Evolutionary conservation across 1,140 invertebrate genomes (phyloP), one percentile per base, ranked within the genome.

Genomic region (Bombus difficillimus): DNA sequence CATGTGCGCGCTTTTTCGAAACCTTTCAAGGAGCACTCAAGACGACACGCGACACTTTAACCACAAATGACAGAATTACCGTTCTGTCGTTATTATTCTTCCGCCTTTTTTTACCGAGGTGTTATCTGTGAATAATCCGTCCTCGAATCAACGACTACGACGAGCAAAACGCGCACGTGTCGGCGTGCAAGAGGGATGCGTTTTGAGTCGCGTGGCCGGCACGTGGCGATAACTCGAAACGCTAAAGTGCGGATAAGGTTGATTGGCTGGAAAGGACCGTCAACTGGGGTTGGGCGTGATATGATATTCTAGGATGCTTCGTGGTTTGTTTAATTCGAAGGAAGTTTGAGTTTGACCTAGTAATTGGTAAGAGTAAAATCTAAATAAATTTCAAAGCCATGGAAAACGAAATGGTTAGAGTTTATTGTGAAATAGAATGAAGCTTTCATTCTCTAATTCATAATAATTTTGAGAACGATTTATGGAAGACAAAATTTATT

Each of bases 121-220:
- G 82, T 83, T 83, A 89, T 82, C 69, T 72, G 34, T 66, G 73
- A 66, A 57, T 59, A 85, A 86, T 86, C 83, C 79, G 72, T 82
- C 37, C 68, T 82, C 68, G 74, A 83, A 78, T 84, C 66, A 68
- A 86, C 81, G 43, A 13, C 37, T 59, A 80, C 64, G 66, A 47
- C 71, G 34, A 53, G 64, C 78, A 64, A 86, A 86, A 69, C 62
- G 68, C 15, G 64, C 84, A 84, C 71, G 69, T 86, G 86, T 2
- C 59, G 41, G 15, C 2, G 82, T n/a, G 57, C 59, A 73, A 39
- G 37, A 25, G 62, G 80, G 75, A 87, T 84, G 88, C 68, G 39
- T 47, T 53, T 37, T 4, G 32, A 37, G 86, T 69, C 92, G 90
- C 91, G 92, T 92, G 92, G 72, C 89, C n/a, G 86, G 4, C 92